Evolutionary conservation across 2,113 vertebrate species (phyloP).

Genomic region (Hydropotes inermis): DNA sequence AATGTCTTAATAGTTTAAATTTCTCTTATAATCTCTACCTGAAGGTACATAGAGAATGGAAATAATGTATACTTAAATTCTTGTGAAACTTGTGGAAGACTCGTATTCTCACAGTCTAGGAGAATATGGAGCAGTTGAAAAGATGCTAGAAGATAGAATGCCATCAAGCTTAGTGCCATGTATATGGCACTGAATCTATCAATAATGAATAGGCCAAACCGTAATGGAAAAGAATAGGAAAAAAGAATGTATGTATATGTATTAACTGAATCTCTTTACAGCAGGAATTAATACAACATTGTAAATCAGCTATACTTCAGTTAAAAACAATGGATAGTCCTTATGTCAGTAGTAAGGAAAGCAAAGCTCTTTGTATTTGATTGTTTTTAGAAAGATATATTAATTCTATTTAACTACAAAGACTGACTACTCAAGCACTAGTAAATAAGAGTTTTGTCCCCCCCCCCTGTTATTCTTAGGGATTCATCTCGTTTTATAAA

Average conservation of each 20-base stretch:
- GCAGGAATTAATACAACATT: background rate
- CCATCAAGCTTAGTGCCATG: background rate
- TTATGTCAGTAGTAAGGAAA: background rate
- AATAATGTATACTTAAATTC: background rate
- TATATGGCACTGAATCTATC: background rate
- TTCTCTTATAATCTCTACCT: background rate
- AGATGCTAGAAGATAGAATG: slow-evolving; percentile 13
- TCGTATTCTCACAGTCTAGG: background rate
- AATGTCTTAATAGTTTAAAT: background rate
- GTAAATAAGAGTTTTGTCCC: background rate
- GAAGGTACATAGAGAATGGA: background rate
- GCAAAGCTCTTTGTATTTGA: background rate
- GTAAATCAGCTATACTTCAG: background rate
- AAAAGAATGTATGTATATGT: background rate
- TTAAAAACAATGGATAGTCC: background rate
- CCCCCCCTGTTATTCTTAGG: slow-evolving; percentile 68
- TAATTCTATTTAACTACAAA: slow-evolving; percentile 26
- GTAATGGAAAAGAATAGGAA: background rate
- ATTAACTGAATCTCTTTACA: background rate
- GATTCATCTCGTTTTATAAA: slow-evolving; percentile 82
- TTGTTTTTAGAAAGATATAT: background rate
- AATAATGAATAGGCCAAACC: background rate
- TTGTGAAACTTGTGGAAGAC: background rate
- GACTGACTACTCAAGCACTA: background rate
- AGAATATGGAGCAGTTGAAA: background rate